A percentile compares a stretch with the other conserved stretches of the same genome.
These are phyloP conservation scores for Dendrocincla tyrannina DNA, from an alignment of 2,797 vertebrate species.

Conservation along the genomic window DNA sequence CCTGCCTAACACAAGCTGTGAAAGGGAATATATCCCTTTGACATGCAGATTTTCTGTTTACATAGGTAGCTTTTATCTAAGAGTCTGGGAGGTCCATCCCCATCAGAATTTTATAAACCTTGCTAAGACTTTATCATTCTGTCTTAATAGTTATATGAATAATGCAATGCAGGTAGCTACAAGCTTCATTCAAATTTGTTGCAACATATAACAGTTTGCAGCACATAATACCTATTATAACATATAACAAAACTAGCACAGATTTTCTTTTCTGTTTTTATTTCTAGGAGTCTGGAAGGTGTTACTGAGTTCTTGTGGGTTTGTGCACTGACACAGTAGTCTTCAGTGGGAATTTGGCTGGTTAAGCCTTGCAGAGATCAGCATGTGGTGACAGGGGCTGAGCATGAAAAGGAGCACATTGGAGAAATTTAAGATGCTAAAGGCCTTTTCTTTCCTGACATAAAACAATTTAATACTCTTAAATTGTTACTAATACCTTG, in stretches of 20 bases:
- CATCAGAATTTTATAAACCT: constrained; percentile 1
- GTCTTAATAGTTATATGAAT: neutral
- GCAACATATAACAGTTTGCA: neutral
- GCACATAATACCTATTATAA: neutral
- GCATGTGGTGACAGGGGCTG: neutral
- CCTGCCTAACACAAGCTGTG: neutral
- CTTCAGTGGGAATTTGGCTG: neutral
- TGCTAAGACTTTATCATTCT: neutral
- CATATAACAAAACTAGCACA: neutral
- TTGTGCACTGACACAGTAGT: neutral
- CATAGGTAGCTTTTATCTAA: neutral
- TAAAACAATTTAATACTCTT: neutral
- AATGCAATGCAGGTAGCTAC: neutral
- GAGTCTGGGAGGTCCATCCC: neutral
- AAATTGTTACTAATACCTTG: neutral
- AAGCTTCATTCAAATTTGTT: neutral
- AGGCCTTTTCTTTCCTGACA: neutral
- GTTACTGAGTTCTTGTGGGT: rapidly evolving
- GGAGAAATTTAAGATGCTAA: neutral
- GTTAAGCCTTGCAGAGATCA: neutral
- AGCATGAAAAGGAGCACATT: neutral
- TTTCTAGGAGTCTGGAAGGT: neutral
- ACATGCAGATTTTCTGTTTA: constrained; percentile 13
- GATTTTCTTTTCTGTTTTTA: neutral
- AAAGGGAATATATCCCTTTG: neutral